Conservation (phyloP, 1,140 invertebrate genomes). For the Elysia chlorotica region DNA sequence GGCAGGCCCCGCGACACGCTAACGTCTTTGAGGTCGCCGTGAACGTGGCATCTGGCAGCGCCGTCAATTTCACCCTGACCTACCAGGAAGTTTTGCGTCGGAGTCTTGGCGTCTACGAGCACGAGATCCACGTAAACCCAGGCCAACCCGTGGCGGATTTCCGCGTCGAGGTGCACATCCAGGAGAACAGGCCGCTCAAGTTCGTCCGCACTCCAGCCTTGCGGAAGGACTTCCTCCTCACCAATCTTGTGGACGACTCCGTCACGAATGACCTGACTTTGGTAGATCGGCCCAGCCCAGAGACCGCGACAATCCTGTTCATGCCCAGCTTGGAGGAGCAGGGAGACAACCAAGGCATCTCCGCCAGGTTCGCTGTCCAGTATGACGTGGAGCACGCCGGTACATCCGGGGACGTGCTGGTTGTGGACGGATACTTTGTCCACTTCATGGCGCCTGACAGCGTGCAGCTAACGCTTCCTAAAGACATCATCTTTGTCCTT, state of each 20-base stretch:
- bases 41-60: slow-evolving; percentile 40
- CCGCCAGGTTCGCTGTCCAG: slow-evolving; percentile 37
- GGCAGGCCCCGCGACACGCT: slow-evolving; percentile 38
- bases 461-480: slow-evolving; percentile 66
- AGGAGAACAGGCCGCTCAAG: slow-evolving; percentile 35
- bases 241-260: slow-evolving; percentile 4
- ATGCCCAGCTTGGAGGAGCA: slow-evolving; percentile 33
- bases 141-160: slow-evolving; percentile 33
- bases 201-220: slow-evolving; percentile 30
- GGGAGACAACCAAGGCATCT: slow-evolving; percentile 30
- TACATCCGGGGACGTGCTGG: slow-evolving; percentile 46
- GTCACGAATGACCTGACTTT: slow-evolving; percentile 16
- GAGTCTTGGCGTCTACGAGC: slow-evolving; percentile 36
- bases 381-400: slow-evolving; percentile 44
- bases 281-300: slow-evolving; percentile 27
- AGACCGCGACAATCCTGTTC: slow-evolving; percentile 38
- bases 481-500: slow-evolving; percentile 75
- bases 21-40: slow-evolving; percentile 49
- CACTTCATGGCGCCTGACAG: slow-evolving; percentile 74
- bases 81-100: slow-evolving; percentile 44
- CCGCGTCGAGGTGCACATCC: slow-evolving; percentile 35
- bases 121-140: slow-evolving; percentile 41
- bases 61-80: slow-evolving; percentile 41
- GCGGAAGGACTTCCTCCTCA: slow-evolving; percentile 20
- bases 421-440: slow-evolving; percentile 78